A percentile compares a stretch with the other conserved stretches of the same genome.
These are phyloP conservation scores for Epinephelus moara DNA, from an alignment of 2,113 vertebrate genomes.

Conservation along the genomic window DNA sequence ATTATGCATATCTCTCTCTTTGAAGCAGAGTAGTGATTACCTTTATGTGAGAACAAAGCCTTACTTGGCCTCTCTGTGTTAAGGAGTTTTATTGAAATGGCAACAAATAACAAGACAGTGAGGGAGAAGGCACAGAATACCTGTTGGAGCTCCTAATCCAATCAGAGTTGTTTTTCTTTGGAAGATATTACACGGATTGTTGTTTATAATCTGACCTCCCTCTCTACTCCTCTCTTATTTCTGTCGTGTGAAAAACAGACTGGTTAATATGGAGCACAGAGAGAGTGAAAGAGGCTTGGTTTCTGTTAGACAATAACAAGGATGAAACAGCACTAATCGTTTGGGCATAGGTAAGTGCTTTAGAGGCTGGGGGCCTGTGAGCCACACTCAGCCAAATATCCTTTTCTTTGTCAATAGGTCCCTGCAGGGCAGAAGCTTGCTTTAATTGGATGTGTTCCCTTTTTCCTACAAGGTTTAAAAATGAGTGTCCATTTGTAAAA, in stretches of 20 bases:
- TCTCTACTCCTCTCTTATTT: background rate
- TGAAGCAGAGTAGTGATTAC: too few relatives aligned
- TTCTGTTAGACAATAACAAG: slow-evolving; percentile 10
- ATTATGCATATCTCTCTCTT: background rate
- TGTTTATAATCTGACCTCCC: background rate
- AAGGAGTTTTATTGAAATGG: background rate
- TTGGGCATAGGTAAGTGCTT: slow-evolving; percentile 20
- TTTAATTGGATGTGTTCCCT: slow-evolving; percentile 29
- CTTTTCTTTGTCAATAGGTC: slow-evolving; percentile 36
- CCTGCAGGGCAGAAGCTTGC: slow-evolving; percentile 2
- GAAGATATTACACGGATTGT: background rate
- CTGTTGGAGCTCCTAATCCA: slow-evolving; percentile 15
- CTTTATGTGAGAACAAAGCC: slow-evolving; percentile 4
- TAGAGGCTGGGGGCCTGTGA: background rate
- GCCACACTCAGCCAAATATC: slow-evolving; percentile 16
- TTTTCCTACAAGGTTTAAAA: slow-evolving; percentile 10
- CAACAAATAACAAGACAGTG: background rate
- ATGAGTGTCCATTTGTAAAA: slow-evolving; percentile 39
- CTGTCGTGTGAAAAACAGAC: background rate
- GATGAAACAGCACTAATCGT: slow-evolving; percentile 10
- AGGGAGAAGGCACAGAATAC: background rate
- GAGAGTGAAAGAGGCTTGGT: background rate
- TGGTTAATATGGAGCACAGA: background rate
- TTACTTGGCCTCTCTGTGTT: background rate
- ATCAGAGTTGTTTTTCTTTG: background rate